Conservation (phyloP, 2,888 invertebrate species). For the Actias luna region DNA sequence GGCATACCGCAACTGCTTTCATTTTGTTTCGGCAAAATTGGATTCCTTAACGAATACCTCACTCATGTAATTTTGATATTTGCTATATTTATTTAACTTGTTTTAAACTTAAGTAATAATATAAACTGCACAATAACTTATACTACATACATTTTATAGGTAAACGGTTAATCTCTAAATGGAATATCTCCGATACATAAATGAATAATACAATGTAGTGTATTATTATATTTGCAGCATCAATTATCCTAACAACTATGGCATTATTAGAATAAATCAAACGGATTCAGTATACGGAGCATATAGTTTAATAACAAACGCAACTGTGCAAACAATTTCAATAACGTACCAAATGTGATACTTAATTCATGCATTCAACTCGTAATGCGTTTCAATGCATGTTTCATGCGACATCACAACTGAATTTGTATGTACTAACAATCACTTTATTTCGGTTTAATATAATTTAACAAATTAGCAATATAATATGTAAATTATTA, state of each 20-base stretch:
- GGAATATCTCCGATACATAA: neutral
- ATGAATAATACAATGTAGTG: neutral
- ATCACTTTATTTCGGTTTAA: neutral
- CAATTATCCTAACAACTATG: neutral
- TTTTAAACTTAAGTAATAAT: neutral
- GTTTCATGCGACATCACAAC: slow-evolving; percentile 8
- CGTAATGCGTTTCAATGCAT: slow-evolving; percentile 13
- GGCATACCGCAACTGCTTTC: slow-evolving; percentile 18
- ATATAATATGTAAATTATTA: too few relatives aligned
- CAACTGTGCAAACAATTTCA: neutral
- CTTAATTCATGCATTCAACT: neutral
- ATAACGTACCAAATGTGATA: neutral
- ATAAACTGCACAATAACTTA: neutral
- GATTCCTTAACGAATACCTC: slow-evolving; percentile 22
- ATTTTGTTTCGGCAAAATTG: slow-evolving; percentile 33
- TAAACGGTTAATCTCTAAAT: neutral
- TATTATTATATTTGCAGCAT: neutral
- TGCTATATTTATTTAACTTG: slow-evolving; percentile 2
- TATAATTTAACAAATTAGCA: neutral
- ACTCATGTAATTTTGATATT: slow-evolving; percentile 26
- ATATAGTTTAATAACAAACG: slow-evolving; percentile 3
- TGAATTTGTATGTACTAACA: neutral
- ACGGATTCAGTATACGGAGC: neutral
- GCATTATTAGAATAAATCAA: neutral
- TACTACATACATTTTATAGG: neutral